Evolutionary conservation across 2,113 vertebrate genomes (phyloP).

Genomic region (Antennarius striatus): DNA sequence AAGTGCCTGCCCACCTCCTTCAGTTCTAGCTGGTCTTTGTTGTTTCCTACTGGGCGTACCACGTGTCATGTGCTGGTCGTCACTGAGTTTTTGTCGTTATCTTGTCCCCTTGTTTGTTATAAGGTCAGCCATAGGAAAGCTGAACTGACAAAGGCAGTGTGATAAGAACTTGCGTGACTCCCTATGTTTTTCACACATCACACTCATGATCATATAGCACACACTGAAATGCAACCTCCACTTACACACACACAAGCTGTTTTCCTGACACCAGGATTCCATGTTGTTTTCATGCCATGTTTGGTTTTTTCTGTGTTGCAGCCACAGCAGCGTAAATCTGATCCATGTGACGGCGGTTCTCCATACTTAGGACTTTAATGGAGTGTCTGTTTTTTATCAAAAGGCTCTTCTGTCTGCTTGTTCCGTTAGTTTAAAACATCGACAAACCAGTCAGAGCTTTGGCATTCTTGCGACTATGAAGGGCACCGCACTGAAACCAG

Average conservation of each 20-base stretch:
- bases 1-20: slow-evolving; percentile 26
- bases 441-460: too few species aligned
- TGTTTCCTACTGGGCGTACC: background rate
- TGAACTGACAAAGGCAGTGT: background rate
- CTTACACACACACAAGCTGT: background rate
- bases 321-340: slow-evolving; percentile 18
- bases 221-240: background rate
- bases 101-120: too few species aligned
- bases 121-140: too few species aligned
- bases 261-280: background rate
- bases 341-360: slow-evolving; percentile 32
- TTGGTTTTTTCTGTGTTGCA: background rate
- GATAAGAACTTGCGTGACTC: background rate
- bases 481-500: too few species aligned
- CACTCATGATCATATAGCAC: background rate
- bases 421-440: background rate
- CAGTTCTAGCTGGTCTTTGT: slow-evolving; percentile 17
- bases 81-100: too few species aligned
- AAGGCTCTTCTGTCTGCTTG: slow-evolving; percentile 1
- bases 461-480: too few species aligned
- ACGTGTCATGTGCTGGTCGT: background rate
- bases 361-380: slow-evolving; percentile 20
- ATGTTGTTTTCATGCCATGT: background rate
- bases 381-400: background rate
- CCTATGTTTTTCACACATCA: background rate